These are phyloP conservation scores for Sminthopsis crassicaudata DNA, from an alignment of 2,113 vertebrate genomes.

Conservation along the genomic window DNA sequence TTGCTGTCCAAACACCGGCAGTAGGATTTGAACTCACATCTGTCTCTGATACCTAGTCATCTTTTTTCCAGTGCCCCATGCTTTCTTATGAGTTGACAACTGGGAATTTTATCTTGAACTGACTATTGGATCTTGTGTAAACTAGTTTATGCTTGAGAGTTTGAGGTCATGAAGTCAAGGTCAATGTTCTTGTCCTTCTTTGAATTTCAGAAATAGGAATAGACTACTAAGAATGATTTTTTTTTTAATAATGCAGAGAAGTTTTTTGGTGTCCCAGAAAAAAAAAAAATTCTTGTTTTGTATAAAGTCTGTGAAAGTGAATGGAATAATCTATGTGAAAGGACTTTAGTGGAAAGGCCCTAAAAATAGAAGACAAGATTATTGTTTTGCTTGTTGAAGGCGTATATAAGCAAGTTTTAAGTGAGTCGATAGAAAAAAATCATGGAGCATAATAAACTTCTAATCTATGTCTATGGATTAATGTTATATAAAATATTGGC, in stretches of 20 bases:
- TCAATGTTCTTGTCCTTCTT: not conserved
- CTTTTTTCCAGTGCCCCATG: not conserved
- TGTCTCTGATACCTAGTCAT: not conserved
- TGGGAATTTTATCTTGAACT: not conserved
- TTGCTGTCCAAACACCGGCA: too few species aligned
- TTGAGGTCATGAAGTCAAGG: not conserved
- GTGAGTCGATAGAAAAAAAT: conserved; percentile 7
- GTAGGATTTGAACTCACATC: not conserved
- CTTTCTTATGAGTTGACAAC: not conserved
- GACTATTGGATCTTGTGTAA: not conserved
- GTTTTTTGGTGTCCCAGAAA: conserved; percentile 7
- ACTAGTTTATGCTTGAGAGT: not conserved
- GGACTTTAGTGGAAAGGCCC: not conserved
- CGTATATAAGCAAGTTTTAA: conserved; percentile 37
- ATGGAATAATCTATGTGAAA: conserved; percentile 29
- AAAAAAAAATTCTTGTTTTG: not conserved
- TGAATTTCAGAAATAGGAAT: not conserved
- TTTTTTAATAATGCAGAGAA: conserved; percentile 21
- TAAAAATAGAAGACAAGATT: conserved; percentile 26
- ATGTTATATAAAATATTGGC: conserved; percentile 17
- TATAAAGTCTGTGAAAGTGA: conserved; percentile 34
- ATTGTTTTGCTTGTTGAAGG: conserved; percentile 14
- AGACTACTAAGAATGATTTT: conserved; percentile 31
- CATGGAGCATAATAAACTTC: conserved; percentile 26
- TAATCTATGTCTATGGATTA: conserved; percentile 32